Evolutionary conservation across 2,888 invertebrate species (phyloP).

Genomic region (Tromatobia lineatoria): DNA sequence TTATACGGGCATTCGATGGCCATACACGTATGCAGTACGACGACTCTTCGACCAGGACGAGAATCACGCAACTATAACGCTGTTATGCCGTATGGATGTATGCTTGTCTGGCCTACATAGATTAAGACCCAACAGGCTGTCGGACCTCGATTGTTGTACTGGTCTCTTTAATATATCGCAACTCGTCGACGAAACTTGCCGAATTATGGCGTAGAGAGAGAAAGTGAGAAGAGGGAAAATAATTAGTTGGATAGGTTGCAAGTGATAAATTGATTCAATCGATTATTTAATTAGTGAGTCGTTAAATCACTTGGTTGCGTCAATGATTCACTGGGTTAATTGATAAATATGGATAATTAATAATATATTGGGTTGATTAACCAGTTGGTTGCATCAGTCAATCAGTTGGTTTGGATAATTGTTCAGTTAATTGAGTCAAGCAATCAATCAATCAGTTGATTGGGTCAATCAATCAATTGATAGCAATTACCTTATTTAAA

Average conservation of each 20-base stretch:
- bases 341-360: too few species aligned
- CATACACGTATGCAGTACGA: slow-evolving; percentile 62
- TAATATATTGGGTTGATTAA: too few species aligned
- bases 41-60: slow-evolving; percentile 8
- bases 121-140: slow-evolving; percentile 74
- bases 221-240: too few species aligned
- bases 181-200: slow-evolving; percentile 20
- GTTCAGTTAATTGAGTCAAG: too few species aligned
- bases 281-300: too few species aligned
- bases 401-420: not conserved
- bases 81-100: slow-evolving; percentile 38
- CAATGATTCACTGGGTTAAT: too few species aligned
- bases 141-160: slow-evolving; percentile 47
- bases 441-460: too few species aligned
- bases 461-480: not conserved
- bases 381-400: too few species aligned
- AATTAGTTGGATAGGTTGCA: too few species aligned
- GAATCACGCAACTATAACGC: slow-evolving; percentile 58
- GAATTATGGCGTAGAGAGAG: not conserved
- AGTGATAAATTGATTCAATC: too few species aligned
- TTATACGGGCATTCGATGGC: slow-evolving; percentile 83
- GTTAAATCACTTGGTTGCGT: too few species aligned
- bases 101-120: slow-evolving; percentile 79
- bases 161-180: slow-evolving; percentile 25
- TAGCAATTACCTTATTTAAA: not conserved